A percentile compares a stretch with the other conserved stretches of the same genome.
These are phyloP conservation scores for Antedon mediterranea DNA, from an alignment of 53 echinoderm and acorn worm genomes.

Conservation along the genomic window DNA sequence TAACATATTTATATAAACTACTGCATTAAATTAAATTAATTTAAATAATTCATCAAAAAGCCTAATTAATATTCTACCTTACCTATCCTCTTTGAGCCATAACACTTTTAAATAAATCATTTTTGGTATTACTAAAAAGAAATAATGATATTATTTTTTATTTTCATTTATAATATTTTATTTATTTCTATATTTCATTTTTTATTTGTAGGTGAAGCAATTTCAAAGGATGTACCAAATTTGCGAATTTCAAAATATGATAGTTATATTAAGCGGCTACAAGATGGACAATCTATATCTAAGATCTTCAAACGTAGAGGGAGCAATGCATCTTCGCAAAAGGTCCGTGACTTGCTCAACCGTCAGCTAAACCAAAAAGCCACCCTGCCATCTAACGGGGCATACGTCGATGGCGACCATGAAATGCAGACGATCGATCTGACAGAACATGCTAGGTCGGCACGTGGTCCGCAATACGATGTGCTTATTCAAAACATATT, in stretches of 20 bases:
- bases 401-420: not conserved
- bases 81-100: too few relatives aligned
- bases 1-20: too few relatives aligned
- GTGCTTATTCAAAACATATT: not conserved
- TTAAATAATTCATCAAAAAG: too few relatives aligned
- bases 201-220: slow-evolving; percentile 55
- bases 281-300: slow-evolving; percentile 83
- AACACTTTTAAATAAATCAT: too few relatives aligned
- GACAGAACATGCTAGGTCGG: not conserved
- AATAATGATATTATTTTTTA: too few relatives aligned
- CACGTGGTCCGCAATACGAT: not conserved
- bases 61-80: too few relatives aligned
- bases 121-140: too few relatives aligned
- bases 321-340: slow-evolving; percentile 42
- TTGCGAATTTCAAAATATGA: slow-evolving; percentile 90
- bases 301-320: slow-evolving; percentile 75
- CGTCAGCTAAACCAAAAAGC: slow-evolving; percentile 50
- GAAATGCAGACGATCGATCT: not conserved
- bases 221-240: slow-evolving; percentile 74
- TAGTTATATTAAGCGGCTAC: slow-evolving; percentile 92
- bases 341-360: slow-evolving; percentile 70
- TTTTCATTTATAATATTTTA: too few relatives aligned
- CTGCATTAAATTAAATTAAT: too few relatives aligned
- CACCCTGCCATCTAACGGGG: not conserved
- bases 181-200: too few relatives aligned